phyloP scores from a whole-genome alignment of 2,888 invertebrate genomes.

The Smittia sp. region DNA sequence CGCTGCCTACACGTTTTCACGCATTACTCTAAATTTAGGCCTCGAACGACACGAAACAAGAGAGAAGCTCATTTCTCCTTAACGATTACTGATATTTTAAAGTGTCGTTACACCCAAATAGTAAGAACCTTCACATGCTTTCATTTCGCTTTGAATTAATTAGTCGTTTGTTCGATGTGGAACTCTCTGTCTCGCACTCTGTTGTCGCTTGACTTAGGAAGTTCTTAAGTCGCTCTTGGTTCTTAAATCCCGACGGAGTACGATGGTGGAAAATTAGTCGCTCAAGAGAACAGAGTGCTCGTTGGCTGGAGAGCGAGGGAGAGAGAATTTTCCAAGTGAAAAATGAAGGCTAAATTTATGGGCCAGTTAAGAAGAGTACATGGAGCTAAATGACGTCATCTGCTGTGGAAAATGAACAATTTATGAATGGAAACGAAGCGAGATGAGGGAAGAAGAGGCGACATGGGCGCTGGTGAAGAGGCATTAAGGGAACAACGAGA shows the following conservation, averaged over 20 bases:
- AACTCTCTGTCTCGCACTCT: background rate
- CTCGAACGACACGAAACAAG: background rate
- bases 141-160: background rate
- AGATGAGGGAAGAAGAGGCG: background rate
- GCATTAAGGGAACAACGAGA: background rate
- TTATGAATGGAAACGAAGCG: background rate
- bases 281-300: no score
- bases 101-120: conserved; percentile 8
- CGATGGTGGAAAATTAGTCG: no score
- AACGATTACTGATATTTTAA: conserved; percentile 9
- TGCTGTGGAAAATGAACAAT: background rate
- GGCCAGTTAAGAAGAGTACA: background rate
- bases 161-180: conserved; percentile 16
- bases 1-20: background rate
- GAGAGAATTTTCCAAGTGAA: background rate
- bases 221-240: no score
- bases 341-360: background rate
- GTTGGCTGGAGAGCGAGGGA: background rate
- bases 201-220: background rate
- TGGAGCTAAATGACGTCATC: conserved; percentile 16
- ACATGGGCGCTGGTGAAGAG: conserved; percentile 2
- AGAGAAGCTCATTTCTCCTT: no score
- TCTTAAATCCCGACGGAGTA: no score
- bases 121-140: conserved; percentile 26
- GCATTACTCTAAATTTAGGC: background rate